Evolutionary conservation across 2,113 vertebrate genomes (phyloP), one percentile per base, ranked within the genome.

Genomic region (Eudyptes chrysolophus): DNA sequence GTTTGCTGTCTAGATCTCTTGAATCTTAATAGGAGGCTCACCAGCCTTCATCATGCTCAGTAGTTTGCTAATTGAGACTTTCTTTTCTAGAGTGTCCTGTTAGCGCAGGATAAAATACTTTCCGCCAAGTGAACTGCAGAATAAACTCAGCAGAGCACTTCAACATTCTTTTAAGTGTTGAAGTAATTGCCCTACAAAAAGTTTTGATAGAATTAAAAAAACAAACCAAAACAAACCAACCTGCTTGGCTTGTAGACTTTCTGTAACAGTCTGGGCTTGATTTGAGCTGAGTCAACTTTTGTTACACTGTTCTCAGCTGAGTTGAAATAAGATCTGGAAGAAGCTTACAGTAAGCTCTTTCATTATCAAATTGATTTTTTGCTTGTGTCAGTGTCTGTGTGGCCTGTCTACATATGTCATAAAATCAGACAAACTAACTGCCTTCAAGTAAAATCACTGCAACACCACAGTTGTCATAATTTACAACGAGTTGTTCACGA

Each of bases 1-100:
- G 48, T 82, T 84, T 92, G 74, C 75, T 94, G 61, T 87, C 70
- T 89, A 42, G 55, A 89, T 84, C 84, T 79, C 81, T 89, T 75
- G 32, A 77, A n/a, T 71, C 42, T 54, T 77, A 74, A 52, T 57
- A n/a, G 78, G 83, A 90, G 54, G 51, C 79, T 94, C 66, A 54
- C 38, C 40, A 70, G 79, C 71, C 49, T 61, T 76, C 79, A 57
- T 77, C 71, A 7, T 40, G 54, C 91, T 92, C 46, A 21, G 57
- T 76, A 60, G 69, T 84, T 92, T 74, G 64, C 74, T 97, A 84
- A 95, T 84, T 96, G 84, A 93, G 69, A 51, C 64, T 94, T 82
- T 89, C 38, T 91, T 93, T 88, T 66, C 75, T 71, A 10, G 44
- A 26, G 26, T 51, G 32, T 54, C 66, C 46, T 82, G 72, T 58